These are phyloP conservation scores for Glossophaga mutica DNA, from an alignment of 2,797 vertebrate species.

Conservation along the genomic window DNA sequence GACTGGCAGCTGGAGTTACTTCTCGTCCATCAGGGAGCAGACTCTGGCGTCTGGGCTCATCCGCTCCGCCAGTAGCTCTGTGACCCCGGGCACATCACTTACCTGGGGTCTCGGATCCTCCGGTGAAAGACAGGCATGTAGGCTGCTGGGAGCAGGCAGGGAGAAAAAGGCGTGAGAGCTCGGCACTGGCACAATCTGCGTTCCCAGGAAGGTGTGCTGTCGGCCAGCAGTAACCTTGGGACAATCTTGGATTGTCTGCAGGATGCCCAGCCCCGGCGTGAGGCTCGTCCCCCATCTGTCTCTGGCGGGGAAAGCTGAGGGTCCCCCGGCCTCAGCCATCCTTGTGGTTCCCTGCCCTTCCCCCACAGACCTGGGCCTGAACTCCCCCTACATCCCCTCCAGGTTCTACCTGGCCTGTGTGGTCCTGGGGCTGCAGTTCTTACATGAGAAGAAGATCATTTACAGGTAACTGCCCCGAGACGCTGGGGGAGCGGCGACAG, in stretches of 20 bases:
- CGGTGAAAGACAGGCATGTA: background rate
- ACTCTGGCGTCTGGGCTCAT: background rate
- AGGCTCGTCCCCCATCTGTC: background rate
- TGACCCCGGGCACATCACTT: background rate
- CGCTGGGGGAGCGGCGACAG: background rate
- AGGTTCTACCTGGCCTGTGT: constrained; percentile 97
- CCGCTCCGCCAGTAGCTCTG: background rate
- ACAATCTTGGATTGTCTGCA: background rate
- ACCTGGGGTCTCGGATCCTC: background rate
- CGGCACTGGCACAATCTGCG: background rate
- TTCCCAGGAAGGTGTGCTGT: background rate
- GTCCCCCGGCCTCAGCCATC: background rate
- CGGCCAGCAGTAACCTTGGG: background rate
- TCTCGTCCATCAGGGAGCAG: background rate
- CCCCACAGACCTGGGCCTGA: background rate
- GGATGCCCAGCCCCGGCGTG: fast-evolving
- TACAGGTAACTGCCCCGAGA: constrained; percentile 87
- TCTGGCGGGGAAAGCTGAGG: background rate
- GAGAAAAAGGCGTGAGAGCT: background rate
- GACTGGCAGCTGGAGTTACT: background rate
- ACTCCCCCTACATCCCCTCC: background rate
- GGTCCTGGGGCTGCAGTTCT: constrained; percentile 94
- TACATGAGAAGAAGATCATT: constrained; percentile 93
- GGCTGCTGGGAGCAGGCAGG: background rate
- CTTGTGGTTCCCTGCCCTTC: background rate